phyloP scores from a whole-genome alignment of 2,888 invertebrate genomes.

The Machimus rusticus region DNA sequence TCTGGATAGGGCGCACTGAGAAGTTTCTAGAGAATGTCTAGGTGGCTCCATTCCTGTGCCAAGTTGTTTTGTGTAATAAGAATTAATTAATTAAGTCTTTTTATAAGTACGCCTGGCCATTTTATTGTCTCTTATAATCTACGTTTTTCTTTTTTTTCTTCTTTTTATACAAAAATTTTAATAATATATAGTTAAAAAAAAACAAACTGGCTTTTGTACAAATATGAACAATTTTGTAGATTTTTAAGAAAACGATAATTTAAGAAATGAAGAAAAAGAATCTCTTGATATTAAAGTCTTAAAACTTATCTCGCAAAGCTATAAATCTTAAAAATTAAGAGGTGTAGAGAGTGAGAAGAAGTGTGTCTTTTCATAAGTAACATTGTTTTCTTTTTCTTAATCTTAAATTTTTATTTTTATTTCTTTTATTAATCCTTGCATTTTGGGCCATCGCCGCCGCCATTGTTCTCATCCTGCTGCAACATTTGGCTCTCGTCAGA shows the following conservation, averaged over 20 bases:
- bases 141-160: background rate
- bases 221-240: background rate
- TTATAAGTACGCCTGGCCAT: background rate
- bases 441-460: background rate
- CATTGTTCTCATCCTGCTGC: background rate
- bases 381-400: no score
- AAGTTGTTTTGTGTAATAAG: background rate
- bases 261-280: background rate
- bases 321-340: background rate
- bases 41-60: background rate
- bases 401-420: background rate
- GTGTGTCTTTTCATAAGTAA: background rate
- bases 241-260: background rate
- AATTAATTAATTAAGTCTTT: background rate
- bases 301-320: background rate
- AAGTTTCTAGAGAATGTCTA: background rate
- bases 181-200: background rate
- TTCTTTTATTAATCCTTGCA: background rate
- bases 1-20: background rate
- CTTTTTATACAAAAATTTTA: background rate
- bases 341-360: background rate
- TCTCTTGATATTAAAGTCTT: no score
- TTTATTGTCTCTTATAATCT: background rate
- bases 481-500: slow-evolving; percentile 19
- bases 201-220: background rate